A percentile compares a stretch with the other conserved stretches of the same genome.
These are phyloP conservation scores for Pammene fasciana DNA, from an alignment of 2,888 invertebrate genomes.

Conservation along the genomic window DNA sequence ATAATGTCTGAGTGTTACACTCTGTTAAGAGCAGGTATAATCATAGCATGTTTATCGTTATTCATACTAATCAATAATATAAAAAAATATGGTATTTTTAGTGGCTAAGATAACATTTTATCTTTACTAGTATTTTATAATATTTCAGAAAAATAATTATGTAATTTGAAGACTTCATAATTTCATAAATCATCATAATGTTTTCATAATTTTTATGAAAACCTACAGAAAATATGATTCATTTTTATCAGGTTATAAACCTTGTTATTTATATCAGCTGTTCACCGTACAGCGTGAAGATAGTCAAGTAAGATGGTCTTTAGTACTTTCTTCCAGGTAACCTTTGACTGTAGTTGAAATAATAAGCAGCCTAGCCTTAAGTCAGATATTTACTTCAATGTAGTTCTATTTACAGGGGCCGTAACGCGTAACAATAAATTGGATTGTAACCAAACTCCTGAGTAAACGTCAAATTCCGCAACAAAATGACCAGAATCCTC, in stretches of 20 bases:
- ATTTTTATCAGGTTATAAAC: background rate
- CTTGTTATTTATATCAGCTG: slow-evolving; percentile 9
- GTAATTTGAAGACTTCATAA: background rate
- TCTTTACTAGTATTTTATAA: too few species aligned
- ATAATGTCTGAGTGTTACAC: too few species aligned
- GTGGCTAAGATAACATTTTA: too few species aligned
- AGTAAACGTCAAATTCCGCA: slow-evolving; percentile 69
- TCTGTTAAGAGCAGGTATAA: too few species aligned
- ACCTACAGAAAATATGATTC: background rate
- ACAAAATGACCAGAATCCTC: slow-evolving; percentile 76
- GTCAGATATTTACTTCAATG: slow-evolving; percentile 29
- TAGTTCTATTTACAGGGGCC: slow-evolving; percentile 36
- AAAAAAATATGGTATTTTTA: too few species aligned
- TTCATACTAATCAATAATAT: too few species aligned
- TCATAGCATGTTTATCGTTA: too few species aligned
- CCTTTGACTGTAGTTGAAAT: slow-evolving; percentile 15
- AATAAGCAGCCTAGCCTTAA: slow-evolving; percentile 9
- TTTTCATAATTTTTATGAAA: too few species aligned
- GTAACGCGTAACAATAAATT: slow-evolving; percentile 42
- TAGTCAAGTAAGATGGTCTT: slow-evolving; percentile 3
- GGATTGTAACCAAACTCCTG: slow-evolving; percentile 65
- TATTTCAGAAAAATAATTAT: too few species aligned
- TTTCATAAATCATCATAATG: too few species aligned
- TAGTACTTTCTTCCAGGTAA: slow-evolving; percentile 8
- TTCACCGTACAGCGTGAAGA: background rate